These are phyloP conservation scores for Eulemur coronatus DNA, from an alignment of 2,797 vertebrate genomes.

Conservation along the genomic window DNA sequence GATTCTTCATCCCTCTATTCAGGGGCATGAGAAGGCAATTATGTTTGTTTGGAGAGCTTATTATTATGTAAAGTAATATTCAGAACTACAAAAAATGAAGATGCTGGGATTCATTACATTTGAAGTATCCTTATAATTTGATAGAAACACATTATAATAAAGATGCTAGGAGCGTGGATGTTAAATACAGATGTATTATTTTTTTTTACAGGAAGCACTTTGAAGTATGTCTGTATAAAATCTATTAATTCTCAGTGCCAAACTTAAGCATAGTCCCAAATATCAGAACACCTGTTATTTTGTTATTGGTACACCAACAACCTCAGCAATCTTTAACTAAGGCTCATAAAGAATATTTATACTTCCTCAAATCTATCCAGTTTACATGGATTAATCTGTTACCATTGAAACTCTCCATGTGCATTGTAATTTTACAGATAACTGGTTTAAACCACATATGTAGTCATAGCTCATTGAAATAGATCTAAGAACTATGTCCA, in stretches of 20 bases:
- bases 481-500: background rate
- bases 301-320: constrained; percentile 3
- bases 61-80: constrained; percentile 56
- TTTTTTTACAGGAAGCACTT: background rate
- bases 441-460: background rate
- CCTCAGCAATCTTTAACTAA: constrained; percentile 13
- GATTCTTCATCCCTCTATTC: constrained; percentile 26
- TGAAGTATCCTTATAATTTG: constrained; percentile 44
- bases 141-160: constrained; percentile 57
- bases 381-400: constrained; percentile 3
- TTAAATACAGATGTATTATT: background rate
- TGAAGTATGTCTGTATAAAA: constrained; percentile 8
- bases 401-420: background rate
- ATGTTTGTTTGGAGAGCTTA: constrained; percentile 47
- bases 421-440: constrained; percentile 10
- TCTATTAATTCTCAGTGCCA: constrained; percentile 34
- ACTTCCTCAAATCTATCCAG: constrained; percentile 24
- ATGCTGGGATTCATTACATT: constrained; percentile 23
- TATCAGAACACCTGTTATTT: background rate
- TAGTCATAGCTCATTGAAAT: background rate
- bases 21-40: constrained; percentile 38
- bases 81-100: background rate
- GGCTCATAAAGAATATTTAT: constrained; percentile 15
- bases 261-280: background rate
- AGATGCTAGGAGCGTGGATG: background rate